Percentiles rank a stretch among this genome's conserved stretches.
Evolutionary conservation across 2,113 vertebrate genomes (phyloP).

Genomic region (Gallinago media): DNA sequence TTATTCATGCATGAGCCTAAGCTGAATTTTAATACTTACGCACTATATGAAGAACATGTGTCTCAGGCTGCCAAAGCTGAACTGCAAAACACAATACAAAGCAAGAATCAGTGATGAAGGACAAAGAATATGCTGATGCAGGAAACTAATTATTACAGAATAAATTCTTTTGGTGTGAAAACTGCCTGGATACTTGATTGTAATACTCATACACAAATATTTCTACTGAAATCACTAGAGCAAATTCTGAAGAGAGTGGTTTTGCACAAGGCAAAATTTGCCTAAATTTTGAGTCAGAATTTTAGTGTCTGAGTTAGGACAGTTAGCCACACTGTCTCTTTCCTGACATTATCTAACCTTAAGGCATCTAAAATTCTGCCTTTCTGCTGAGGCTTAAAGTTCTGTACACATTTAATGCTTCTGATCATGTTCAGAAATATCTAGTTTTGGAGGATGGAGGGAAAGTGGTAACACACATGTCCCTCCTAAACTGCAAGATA

Average conservation of each 20-base stretch:
- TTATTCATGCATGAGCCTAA: neutral
- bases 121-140: neutral
- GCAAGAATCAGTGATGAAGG: neutral
- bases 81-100: neutral
- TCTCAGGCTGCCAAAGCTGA: neutral
- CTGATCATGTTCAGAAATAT: neutral
- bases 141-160: neutral
- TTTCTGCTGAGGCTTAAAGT: neutral
- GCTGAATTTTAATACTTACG: conserved; percentile 7
- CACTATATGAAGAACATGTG: neutral
- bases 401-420: neutral
- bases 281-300: neutral
- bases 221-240: neutral
- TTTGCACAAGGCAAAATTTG: neutral
- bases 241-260: neutral
- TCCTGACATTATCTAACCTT: neutral
- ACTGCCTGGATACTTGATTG: neutral
- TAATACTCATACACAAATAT: neutral
- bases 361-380: neutral
- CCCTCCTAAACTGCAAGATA: neutral
- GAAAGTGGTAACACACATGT: neutral
- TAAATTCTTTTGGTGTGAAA: neutral
- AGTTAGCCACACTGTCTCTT: neutral
- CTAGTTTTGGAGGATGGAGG: neutral
- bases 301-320: neutral